A percentile compares a stretch with the other conserved stretches of the same genome.
Conservation (phyloP, 2,113 vertebrate species). For the Python bivittatus region DNA sequence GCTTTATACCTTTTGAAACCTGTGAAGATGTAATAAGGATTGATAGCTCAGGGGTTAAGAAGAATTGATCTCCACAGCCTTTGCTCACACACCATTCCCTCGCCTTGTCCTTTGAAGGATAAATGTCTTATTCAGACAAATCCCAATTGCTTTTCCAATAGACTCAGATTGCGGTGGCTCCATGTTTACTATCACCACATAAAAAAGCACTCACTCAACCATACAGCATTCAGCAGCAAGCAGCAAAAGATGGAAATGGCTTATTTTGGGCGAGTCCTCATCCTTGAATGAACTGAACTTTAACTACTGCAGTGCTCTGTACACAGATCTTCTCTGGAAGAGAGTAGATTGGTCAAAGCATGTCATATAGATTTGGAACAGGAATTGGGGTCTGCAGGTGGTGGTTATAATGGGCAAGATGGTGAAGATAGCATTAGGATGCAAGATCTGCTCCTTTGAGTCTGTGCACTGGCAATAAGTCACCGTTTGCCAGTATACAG, state of each 20-base stretch:
- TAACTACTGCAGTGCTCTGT: background rate
- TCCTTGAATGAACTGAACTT: too few relatives aligned
- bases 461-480: background rate
- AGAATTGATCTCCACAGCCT: slow-evolving; percentile 60
- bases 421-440: background rate
- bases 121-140: slow-evolving; percentile 69
- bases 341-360: background rate
- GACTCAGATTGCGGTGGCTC: slow-evolving; percentile 42
- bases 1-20: background rate
- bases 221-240: accelerated
- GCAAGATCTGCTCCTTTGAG: background rate
- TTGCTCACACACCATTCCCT: background rate
- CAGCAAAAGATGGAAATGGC: background rate
- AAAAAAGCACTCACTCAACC: background rate
- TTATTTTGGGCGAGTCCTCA: background rate
- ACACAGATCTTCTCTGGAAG: background rate
- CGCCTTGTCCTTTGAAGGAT: slow-evolving; percentile 62
- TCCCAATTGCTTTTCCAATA: slow-evolving; percentile 63
- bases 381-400: background rate
- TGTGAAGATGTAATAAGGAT: background rate
- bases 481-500: background rate
- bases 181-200: slow-evolving; percentile 5
- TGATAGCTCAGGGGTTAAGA: slow-evolving; percentile 64
- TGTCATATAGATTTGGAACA: background rate
- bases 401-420: background rate